Conservation (phyloP, 2,113 vertebrate genomes). For the Pithys albifrons region DNA sequence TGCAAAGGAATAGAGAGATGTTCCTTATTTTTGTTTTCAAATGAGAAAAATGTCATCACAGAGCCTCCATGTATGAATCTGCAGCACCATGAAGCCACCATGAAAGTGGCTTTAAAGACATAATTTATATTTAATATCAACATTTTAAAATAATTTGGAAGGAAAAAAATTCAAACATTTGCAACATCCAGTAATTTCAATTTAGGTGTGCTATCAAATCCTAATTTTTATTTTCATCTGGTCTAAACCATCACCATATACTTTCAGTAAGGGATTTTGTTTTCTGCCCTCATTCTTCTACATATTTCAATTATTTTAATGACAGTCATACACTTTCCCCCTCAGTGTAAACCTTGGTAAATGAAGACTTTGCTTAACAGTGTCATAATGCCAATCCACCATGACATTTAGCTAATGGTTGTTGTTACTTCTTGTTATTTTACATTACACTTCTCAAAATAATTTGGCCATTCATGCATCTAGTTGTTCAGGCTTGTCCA, state of each 20-base stretch:
- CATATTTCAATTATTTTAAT: slow-evolving; percentile 54
- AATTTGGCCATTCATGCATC: not conserved
- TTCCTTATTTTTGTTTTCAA: not conserved
- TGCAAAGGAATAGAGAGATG: not conserved
- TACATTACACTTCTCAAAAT: not conserved
- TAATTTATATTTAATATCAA: not conserved
- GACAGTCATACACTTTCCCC: not conserved
- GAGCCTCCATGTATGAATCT: slow-evolving; percentile 21
- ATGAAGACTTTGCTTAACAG: slow-evolving; percentile 19
- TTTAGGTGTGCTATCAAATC: not conserved
- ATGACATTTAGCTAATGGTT: not conserved
- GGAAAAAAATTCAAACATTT: accelerated
- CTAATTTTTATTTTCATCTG: not conserved
- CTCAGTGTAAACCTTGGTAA: not conserved
- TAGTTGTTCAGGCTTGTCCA: not conserved
- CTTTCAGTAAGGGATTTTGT: not conserved
- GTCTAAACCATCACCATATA: not conserved
- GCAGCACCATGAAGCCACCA: not conserved
- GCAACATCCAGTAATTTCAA: not conserved
- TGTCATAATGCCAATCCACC: not conserved
- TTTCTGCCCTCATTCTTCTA: slow-evolving; percentile 2
- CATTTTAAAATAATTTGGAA: not conserved
- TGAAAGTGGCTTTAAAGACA: not conserved
- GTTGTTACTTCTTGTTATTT: not conserved
- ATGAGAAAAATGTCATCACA: not conserved